These are phyloP conservation scores for Carcharodon carcharias DNA, from an alignment of 2,797 vertebrate species.

Conservation along the genomic window DNA sequence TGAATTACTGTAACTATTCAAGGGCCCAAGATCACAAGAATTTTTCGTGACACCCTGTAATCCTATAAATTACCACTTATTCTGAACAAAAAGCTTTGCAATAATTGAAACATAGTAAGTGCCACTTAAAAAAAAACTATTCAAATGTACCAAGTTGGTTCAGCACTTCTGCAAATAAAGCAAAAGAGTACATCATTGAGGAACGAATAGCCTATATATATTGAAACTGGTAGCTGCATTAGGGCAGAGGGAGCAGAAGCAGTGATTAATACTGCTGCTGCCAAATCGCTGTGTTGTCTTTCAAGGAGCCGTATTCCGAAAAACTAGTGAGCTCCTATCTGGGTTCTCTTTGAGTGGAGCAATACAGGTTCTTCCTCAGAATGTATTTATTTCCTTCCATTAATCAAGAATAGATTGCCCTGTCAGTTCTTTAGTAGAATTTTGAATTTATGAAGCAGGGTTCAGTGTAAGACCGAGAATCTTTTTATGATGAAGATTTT, in stretches of 20 bases:
- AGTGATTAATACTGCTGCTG: not conserved
- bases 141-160: not conserved
- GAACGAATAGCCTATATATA: not conserved
- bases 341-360: not conserved
- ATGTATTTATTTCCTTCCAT: not conserved
- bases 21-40: not conserved
- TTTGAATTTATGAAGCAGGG: not conserved
- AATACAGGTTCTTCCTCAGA: not conserved
- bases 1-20: conserved; percentile 16
- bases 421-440: not conserved
- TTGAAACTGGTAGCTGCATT: not conserved
- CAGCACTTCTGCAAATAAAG: not conserved
- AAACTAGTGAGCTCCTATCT: not conserved
- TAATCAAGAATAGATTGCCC: not conserved
- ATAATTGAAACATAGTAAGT: not conserved
- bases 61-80: not conserved
- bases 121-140: not conserved
- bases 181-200: not conserved
- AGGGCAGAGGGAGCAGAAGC: not conserved
- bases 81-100: not conserved
- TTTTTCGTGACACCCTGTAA: not conserved
- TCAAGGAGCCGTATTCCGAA: not conserved
- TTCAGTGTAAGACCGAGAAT: not conserved
- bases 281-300: not conserved
- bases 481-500: not conserved